A percentile compares a stretch with the other conserved stretches of the same genome.
Evolutionary conservation across 1,140 invertebrate genomes (phyloP).

Genomic region (Lasioglossum baleicum): DNA sequence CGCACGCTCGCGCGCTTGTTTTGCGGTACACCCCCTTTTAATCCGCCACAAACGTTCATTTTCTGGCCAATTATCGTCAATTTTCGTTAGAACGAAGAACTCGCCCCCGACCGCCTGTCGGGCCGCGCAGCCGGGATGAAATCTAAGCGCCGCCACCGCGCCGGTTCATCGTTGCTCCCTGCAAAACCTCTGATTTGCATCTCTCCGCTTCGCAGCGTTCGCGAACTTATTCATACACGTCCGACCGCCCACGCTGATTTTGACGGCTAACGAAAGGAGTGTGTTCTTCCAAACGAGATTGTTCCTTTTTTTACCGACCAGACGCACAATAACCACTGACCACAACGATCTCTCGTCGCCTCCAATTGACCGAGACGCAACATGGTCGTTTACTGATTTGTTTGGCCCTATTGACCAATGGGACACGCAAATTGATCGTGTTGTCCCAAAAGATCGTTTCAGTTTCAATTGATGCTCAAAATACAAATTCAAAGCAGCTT

Average conservation of each 20-base stretch:
- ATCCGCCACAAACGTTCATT: conserved; percentile 67
- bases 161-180: not conserved
- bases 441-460: too few species aligned
- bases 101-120: not conserved
- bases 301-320: not conserved
- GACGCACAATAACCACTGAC: not conserved
- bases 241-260: not conserved
- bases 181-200: conserved; percentile 52
- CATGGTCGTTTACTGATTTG: too few species aligned
- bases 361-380: not conserved
- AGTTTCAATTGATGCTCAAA: too few species aligned
- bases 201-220: conserved; percentile 18
- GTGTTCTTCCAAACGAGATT: conserved; percentile 22
- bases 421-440: too few species aligned
- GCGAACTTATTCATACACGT: conserved; percentile 7
- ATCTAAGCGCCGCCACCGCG: conserved; percentile 22
- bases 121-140: not conserved
- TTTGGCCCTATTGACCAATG: too few species aligned
- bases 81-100: conserved; percentile 59
- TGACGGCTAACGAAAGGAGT: not conserved
- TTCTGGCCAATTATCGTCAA: conserved; percentile 66
- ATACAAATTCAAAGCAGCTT: too few species aligned
- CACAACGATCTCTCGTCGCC: not conserved
- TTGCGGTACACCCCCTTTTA: conserved; percentile 59
- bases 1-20: conserved; percentile 37